Evolutionary conservation across 2,797 vertebrate species (phyloP), one percentile per base, ranked within the genome.

Genomic region (Cuculus canorus): DNA sequence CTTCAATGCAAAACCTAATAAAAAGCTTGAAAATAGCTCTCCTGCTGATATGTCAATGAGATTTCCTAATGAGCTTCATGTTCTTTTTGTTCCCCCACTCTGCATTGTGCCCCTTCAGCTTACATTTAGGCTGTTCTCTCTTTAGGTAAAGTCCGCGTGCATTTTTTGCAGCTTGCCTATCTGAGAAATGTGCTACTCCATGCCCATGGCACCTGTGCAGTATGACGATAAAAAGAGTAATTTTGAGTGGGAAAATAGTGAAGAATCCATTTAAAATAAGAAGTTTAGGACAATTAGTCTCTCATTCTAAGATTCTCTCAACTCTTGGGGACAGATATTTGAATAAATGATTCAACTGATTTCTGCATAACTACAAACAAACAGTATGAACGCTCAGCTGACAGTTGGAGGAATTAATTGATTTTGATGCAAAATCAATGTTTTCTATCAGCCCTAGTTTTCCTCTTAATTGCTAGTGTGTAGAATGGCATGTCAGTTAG

Each of bases 51-150:
- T 27, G 15, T 4, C 43, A 73, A 5, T 79, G 30, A 70, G 59
- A 7, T 35, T 60, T 64, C 25, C 16, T n/a, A 22, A 37, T 37
- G 66, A 82, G 7, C 1, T 70, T 70, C 35, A 28, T 17, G 11
- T 50, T 85, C 5, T 56, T 11, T 85, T 77, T 80, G 35, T 69
- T 11, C 9, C 9, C 1, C 5, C 1, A 3, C 4, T 39, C 33
- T 87, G 10, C 5, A 7, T 0, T 0, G 0, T 22, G 3, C 9
- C 16, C 13, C 14, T 76, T 77, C 30, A 66, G 5, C 6, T 64
- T 37, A 19, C 12, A 13, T 59, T 63, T 72, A 39, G 17, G 15
- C 23, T 13, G 25, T 18, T 10, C 7, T 39, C 16, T 43, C 24
- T 66, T 66, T 10, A 12, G 17, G 5, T 60, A 50, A 54, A 12